Evolutionary conservation across 2,797 vertebrate genomes (phyloP), one percentile per base, ranked within the genome.

Genomic region (Gorsachius magnificus): DNA sequence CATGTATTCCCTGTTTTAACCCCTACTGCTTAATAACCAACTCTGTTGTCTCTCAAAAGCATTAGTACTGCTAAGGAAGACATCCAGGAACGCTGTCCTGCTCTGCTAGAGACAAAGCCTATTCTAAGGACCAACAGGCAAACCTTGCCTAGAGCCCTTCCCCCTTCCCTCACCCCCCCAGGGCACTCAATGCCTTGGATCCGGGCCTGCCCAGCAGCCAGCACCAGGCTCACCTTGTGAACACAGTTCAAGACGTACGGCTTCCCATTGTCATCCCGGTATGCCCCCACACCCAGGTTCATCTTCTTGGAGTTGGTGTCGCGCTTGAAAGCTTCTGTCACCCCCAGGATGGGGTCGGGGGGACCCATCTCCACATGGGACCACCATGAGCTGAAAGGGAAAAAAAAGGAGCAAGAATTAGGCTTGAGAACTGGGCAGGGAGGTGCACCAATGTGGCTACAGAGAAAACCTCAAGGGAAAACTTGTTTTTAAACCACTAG

Each of bases 201-300:
- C 9, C 5, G 7, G 25, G 64, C 41, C 72, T 80, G 68, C 41
- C 48, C 58, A 16, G 50, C 36, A 38, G 29, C n/a, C 53, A 70
- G 83, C 63, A 21, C n/a, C 25, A 28, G 10, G 41, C 98, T 98
- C 97, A 99, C 99, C 99, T 99, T 99, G 88, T 99, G 99, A 77
- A 99, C 99, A 31, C 99, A 99, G 97, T 92, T 98, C 63, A 99
- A 98, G 77, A 99, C 99, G 0, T 98, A 99, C 0, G 99, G 99
- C 94, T 99, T 99, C 72, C 99, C 99, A 2, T 98, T 98, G 97
- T 99, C 99, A 45, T 99, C 99, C 66, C 99, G 98, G 97, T 99
- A 99, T 2, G 99, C 99, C 45, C 99, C 99, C 10, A 99, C 99
- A 11, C 99, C 99, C 90, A 99, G 98, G 97, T 99, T 99, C 99